phyloP scores from a whole-genome alignment of 2,888 invertebrate species.

The Polymixis lichenea region DNA sequence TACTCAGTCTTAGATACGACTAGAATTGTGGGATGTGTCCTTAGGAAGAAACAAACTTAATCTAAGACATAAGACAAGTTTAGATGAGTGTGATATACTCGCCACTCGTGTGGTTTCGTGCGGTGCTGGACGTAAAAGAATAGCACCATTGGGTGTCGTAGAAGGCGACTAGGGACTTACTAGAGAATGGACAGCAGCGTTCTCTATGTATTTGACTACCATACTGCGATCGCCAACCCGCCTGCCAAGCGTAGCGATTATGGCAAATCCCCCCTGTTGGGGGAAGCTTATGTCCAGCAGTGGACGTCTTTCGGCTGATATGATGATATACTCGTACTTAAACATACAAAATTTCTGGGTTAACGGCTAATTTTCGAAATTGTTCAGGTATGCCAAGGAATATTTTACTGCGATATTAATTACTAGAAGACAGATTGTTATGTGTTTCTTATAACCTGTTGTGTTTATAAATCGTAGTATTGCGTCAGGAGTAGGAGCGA shows the following conservation, averaged over 20 bases:
- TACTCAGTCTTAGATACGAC: neutral
- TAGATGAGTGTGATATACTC: neutral
- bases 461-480: conserved; percentile 18
- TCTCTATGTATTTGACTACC: no score
- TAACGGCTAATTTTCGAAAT: conserved; percentile 2
- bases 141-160: no score
- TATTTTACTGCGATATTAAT: conserved; percentile 29
- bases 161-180: no score
- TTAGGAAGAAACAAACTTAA: neutral
- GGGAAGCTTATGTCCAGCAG: no score
- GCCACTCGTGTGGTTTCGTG: no score
- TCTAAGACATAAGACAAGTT: neutral
- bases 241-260: no score
- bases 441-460: conserved; percentile 28
- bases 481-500: conserved; percentile 15
- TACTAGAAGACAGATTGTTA: conserved; percentile 5
- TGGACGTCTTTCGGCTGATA: no score
- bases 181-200: no score
- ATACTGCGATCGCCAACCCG: no score
- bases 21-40: neutral
- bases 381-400: conserved; percentile 12
- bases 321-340: neutral
- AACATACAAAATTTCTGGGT: conserved; percentile 23
- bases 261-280: no score
- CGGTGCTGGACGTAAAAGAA: no score